phyloP scores from a whole-genome alignment of 92 coral and sea anemone genomes.

The Epizoanthus rinbou region DNA sequence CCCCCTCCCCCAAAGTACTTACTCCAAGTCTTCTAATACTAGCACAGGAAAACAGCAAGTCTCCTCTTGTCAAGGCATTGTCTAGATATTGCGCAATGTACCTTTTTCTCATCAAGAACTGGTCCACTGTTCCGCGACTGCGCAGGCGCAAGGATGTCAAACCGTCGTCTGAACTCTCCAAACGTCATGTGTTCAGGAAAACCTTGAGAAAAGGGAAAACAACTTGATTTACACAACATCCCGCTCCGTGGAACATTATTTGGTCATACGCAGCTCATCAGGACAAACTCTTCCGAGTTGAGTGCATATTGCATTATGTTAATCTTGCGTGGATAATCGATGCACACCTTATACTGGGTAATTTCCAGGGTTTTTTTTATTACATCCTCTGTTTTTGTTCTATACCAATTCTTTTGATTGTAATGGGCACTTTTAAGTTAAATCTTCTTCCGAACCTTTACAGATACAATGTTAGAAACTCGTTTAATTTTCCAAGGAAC shows the following conservation, averaged over 20 bases:
- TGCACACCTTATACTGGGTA: neutral
- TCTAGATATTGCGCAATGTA: conserved; percentile 26
- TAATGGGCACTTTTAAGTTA: neutral
- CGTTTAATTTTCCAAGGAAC: no score
- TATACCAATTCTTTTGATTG: neutral
- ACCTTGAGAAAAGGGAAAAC: conserved; percentile 56
- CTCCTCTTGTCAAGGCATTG: neutral
- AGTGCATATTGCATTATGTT: neutral
- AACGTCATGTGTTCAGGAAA: conserved; percentile 99
- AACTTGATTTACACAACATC: neutral
- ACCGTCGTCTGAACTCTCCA: conserved; percentile 93
- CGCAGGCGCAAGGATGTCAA: conserved; percentile 88
- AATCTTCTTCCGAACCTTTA: neutral
- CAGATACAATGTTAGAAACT: neutral
- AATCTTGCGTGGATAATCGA: neutral
- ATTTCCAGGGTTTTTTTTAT: neutral
- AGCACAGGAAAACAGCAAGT: neutral
- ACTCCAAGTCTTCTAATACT: no score
- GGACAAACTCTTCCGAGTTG: neutral
- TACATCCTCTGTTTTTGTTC: neutral
- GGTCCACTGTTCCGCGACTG: conserved; percentile 82
- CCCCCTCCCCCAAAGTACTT: no score
- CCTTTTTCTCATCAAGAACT: conserved; percentile 96
- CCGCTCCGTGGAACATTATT: neutral
- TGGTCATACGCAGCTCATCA: neutral